phyloP scores from a whole-genome alignment of 2,113 vertebrate species.

The Anthoscopus minutus region DNA sequence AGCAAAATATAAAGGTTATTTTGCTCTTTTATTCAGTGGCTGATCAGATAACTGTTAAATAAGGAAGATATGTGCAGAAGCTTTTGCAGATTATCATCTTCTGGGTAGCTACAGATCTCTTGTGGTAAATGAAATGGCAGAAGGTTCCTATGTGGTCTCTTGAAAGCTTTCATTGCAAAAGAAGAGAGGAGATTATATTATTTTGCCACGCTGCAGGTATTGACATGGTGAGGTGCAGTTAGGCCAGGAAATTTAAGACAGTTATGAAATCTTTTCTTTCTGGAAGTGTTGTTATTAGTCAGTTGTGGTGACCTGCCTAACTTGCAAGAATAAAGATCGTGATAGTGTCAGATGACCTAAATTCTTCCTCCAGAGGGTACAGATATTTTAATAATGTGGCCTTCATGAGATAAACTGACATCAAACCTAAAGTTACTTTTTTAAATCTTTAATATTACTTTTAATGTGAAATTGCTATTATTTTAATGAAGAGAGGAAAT shows the following conservation, averaged over 20 bases:
- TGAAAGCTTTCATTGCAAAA: background rate
- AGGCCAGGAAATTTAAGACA: background rate
- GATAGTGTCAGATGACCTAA: background rate
- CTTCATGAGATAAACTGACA: background rate
- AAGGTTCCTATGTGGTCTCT: background rate
- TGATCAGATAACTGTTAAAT: background rate
- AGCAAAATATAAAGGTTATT: background rate
- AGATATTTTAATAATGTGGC: background rate
- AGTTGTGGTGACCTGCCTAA: background rate
- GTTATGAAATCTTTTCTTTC: background rate
- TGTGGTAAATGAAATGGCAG: background rate
- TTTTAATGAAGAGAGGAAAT: background rate
- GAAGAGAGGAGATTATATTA: background rate
- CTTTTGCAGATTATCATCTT: background rate
- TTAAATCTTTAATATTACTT: background rate
- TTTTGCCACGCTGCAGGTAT: background rate
- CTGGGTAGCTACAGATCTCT: background rate
- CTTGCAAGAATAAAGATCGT: background rate
- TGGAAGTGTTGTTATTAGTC: background rate
- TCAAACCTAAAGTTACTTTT: background rate
- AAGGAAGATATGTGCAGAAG: background rate
- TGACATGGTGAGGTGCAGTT: background rate
- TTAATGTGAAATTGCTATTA: background rate
- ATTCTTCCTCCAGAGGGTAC: background rate
- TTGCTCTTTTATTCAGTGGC: background rate